A percentile compares a stretch with the other conserved stretches of the same genome.
These are phyloP conservation scores for Bovichtus diacanthus DNA, from an alignment of 2,797 vertebrate genomes.

Conservation along the genomic window DNA sequence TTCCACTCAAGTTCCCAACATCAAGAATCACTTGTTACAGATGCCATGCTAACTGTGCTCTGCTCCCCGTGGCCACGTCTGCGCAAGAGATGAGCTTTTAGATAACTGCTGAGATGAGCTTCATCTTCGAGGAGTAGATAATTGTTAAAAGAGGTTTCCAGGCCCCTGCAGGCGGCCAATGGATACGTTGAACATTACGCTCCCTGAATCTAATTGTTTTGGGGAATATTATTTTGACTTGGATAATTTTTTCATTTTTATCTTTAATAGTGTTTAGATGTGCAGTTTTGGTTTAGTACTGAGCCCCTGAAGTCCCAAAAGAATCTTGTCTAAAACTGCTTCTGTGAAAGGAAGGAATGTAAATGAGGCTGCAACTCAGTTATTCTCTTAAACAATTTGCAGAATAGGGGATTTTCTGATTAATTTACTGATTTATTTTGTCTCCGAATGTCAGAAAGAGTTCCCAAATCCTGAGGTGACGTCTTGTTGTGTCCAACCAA, in stretches of 20 bases:
- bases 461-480: not conserved
- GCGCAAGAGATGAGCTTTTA: slow-evolving; percentile 21
- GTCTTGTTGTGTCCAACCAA: not conserved
- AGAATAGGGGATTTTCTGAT: not conserved
- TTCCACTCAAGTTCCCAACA: slow-evolving; percentile 20
- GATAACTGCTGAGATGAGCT: slow-evolving; percentile 34
- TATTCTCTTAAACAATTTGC: not conserved
- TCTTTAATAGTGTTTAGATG: slow-evolving; percentile 17
- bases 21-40: slow-evolving; percentile 27
- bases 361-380: not conserved
- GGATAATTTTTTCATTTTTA: not conserved
- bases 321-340: not conserved
- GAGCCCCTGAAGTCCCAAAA: not conserved
- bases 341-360: not conserved
- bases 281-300: not conserved
- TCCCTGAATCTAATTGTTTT: slow-evolving; percentile 33
- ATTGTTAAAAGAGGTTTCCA: slow-evolving; percentile 47
- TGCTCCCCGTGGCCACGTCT: slow-evolving; percentile 19
- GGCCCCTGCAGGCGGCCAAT: slow-evolving; percentile 12
- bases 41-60: slow-evolving; percentile 2
- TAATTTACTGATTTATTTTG: not conserved
- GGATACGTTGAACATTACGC: slow-evolving; percentile 24
- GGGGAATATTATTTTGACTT: not conserved
- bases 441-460: too few relatives aligned
- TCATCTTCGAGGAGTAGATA: slow-evolving; percentile 35